A percentile compares a stretch with the other conserved stretches of the same genome.
Conservation (phyloP, 2,888 invertebrate genomes). For the Lochmaea crataegi region DNA sequence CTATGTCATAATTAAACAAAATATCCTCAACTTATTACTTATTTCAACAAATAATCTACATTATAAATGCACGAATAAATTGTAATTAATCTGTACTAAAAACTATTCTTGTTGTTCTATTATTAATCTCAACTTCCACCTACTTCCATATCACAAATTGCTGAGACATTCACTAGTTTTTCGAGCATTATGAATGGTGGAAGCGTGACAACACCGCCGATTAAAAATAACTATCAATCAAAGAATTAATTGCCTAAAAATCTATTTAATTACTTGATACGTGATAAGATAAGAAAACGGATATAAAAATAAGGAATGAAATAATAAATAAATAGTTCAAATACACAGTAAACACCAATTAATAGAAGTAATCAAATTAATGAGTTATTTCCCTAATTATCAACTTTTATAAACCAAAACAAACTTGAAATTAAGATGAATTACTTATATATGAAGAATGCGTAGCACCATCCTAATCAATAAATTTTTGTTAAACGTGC, state of each 20-base stretch:
- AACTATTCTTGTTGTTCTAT: conserved; percentile 3
- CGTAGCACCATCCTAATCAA: not conserved
- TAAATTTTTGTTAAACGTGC: conserved; percentile 17
- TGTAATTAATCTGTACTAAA: not conserved
- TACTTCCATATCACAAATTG: not conserved
- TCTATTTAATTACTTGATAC: not conserved
- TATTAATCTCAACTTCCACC: conserved; percentile 2
- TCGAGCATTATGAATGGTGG: not conserved
- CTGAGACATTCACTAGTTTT: not conserved
- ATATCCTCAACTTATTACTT: too few species aligned
- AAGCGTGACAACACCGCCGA: conserved; percentile 4
- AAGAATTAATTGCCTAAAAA: not conserved
- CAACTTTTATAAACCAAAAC: not conserved
- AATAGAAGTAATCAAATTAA: not conserved
- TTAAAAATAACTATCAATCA: conserved; percentile 6
- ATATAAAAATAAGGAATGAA: not conserved
- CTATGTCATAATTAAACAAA: too few species aligned
- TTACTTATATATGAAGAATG: not conserved
- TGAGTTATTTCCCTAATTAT: not conserved
- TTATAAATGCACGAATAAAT: not conserved
- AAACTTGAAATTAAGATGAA: not conserved
- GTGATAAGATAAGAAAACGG: not conserved
- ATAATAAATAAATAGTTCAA: not conserved
- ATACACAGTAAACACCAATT: not conserved
- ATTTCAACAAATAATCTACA: not conserved